Percentiles rank a stretch among this genome's conserved stretches.
Evolutionary conservation across 2,797 vertebrate genomes (phyloP).

Genomic region (Enteromius fasciolatus): DNA sequence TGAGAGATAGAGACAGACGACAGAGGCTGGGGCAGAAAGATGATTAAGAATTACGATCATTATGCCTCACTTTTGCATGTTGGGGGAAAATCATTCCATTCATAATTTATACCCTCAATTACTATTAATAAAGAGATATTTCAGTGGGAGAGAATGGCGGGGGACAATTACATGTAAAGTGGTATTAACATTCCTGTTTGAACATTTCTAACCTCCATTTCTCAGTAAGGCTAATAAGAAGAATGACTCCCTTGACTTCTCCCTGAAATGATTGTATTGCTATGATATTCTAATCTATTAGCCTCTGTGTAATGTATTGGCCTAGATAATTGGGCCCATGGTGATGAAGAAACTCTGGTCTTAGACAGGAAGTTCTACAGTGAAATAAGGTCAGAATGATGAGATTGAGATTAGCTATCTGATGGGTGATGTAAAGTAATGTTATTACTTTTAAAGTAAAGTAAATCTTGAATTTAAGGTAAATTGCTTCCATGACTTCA

Average conservation of each 20-base stretch:
- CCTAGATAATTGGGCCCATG: slow-evolving; percentile 93
- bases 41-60: slow-evolving; percentile 98
- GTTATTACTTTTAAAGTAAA: slow-evolving; percentile 15
- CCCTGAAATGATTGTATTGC: slow-evolving; percentile 99
- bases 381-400: slow-evolving; percentile 66
- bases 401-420: slow-evolving; percentile 47
- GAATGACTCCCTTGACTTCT: slow-evolving; percentile 98
- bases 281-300: slow-evolving; percentile 99
- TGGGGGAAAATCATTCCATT: slow-evolving; percentile 96
- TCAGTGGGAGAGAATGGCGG: slow-evolving; percentile 88
- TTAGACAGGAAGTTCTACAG: slow-evolving; percentile 57
- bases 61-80: slow-evolving; percentile 92
- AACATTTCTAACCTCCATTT: slow-evolving; percentile 99
- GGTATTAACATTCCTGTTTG: slow-evolving; percentile 99
- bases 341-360: slow-evolving; percentile 60
- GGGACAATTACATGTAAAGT: slow-evolving; percentile 98
- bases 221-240: slow-evolving; percentile 99
- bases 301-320: slow-evolving; percentile 97
- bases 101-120: slow-evolving; percentile 99
- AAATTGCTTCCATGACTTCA: slow-evolving; percentile 41
- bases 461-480: slow-evolving; percentile 15
- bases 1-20: slow-evolving; percentile 59
- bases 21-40: slow-evolving; percentile 63
- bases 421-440: slow-evolving; percentile 10
- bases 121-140: slow-evolving; percentile 99